Conservation (phyloP, 2,888 invertebrate species). For the Hydrotaea diabolus region DNA sequence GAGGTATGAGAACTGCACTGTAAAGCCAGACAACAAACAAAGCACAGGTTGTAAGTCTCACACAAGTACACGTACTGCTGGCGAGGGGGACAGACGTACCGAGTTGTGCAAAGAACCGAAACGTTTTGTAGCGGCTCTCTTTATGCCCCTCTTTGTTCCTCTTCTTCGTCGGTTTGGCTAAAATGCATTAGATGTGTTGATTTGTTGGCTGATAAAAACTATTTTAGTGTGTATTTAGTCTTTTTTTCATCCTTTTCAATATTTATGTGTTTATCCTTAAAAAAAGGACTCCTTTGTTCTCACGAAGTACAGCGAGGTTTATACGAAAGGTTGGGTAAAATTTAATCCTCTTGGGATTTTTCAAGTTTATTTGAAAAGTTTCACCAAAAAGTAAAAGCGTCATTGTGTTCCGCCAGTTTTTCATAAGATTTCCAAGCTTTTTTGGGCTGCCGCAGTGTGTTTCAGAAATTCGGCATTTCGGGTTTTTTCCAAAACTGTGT, state of each 20-base stretch:
- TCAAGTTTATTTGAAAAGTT: no score
- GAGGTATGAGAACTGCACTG: conserved; percentile 1
- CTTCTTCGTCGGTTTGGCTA: conserved; percentile 8
- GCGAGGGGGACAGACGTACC: not conserved
- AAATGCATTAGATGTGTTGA: conserved; percentile 59
- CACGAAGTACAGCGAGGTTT: not conserved
- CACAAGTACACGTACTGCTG: not conserved
- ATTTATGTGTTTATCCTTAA: conserved; percentile 40
- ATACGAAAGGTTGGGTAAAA: not conserved
- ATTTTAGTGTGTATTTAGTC: conserved; percentile 38
- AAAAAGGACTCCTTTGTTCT: not conserved
- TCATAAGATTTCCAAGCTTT: no score
- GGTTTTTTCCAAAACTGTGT: no score
- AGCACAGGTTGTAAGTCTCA: conserved; percentile 32
- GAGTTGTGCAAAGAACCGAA: not conserved
- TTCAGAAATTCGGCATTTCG: no score
- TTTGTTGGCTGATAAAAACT: conserved; percentile 56
- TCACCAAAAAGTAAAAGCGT: no score
- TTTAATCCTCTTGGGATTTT: no score
- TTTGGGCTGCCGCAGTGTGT: no score
- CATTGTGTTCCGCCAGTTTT: no score
- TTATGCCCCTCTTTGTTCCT: not conserved
- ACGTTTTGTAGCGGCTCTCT: conserved; percentile 3
- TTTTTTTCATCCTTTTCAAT: not conserved
- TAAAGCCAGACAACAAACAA: conserved; percentile 40